Evolutionary conservation across 2,888 invertebrate genomes (phyloP).

Genomic region (Eueremaeus valkanovi): DNA sequence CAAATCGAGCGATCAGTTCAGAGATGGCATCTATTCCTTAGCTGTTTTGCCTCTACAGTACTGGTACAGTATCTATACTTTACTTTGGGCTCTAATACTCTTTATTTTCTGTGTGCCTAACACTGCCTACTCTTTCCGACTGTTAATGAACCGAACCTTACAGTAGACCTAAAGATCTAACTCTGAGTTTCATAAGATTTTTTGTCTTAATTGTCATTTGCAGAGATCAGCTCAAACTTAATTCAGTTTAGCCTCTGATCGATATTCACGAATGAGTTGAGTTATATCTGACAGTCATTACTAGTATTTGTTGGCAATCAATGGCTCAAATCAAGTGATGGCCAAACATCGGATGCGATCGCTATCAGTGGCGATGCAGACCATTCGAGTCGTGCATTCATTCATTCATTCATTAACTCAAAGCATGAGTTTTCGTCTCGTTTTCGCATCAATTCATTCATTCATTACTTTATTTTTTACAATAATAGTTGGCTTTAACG

Average conservation of each 20-base stretch:
- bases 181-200: not conserved
- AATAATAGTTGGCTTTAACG: not conserved
- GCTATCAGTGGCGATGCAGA: not conserved
- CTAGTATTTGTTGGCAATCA: not conserved
- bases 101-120: no score
- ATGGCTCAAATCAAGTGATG: not conserved
- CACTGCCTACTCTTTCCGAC: not conserved
- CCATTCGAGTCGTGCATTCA: not conserved
- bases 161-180: not conserved
- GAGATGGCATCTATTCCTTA: constrained; percentile 7
- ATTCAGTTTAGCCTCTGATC: not conserved
- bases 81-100: not conserved
- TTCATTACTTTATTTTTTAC: not conserved
- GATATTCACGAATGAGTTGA: constrained; percentile 1
- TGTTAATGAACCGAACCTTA: no score
- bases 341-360: not conserved
- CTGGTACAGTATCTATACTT: not conserved
- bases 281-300: constrained; percentile 11
- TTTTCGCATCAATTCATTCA: not conserved
- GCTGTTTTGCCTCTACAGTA: constrained; percentile 1
- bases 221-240: constrained; percentile 1
- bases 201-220: constrained; percentile 18
- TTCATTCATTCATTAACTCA: no score
- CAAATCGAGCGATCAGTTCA: not conserved
- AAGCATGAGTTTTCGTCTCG: not conserved